Evolutionary conservation across 2,113 vertebrate species (phyloP), one percentile per base, ranked within the genome.

Genomic region (Stigmatopora argus): DNA sequence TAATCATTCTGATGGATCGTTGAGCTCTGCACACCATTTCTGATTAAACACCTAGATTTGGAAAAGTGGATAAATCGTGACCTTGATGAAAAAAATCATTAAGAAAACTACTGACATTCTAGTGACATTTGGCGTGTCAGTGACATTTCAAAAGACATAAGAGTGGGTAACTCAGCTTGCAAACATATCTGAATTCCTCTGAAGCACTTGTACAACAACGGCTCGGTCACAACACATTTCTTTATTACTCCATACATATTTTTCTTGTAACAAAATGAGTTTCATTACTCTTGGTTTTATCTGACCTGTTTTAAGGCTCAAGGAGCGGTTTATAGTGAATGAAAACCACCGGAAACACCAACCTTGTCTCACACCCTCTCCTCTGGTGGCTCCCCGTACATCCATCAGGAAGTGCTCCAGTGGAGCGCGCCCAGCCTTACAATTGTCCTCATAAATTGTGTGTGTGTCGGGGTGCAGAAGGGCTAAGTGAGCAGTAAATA

Each of bases 391-490:
- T 78, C 71, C 66, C 45, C 69, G 69, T 71, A 87, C 87, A 88
- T 91, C 90, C 88, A 88, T 89, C 89, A 89, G 86, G 78, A 76
- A 83, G 87, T 77, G 87, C 88, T 90, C 81, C 85, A 86, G 44
- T 84, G 85, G 80, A 90, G 89, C 88, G 60, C 74, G 66, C 80
- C 81, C 49, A 78, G 83, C 86, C 81, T 56, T 66, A 81, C 88
- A 79, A 93, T 93, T 92, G 90, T 92, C 89, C 88, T 90, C 92
- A 90, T 92, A 93, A 93, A 93, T 92, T 93, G 85, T 85, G 81
- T 86, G 88, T 78, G 84, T 80, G 84, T 84, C 80, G 58, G 87
- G 78, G 84, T 81, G 85, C 81, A 76, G 76, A 85, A 78, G 86
- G 86, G 87, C 86, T 90, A 91, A 92, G 87, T 90, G 88, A 91